Evolutionary conservation across 2,113 vertebrate species (phyloP).

Genomic region (Mobula birostris): DNA sequence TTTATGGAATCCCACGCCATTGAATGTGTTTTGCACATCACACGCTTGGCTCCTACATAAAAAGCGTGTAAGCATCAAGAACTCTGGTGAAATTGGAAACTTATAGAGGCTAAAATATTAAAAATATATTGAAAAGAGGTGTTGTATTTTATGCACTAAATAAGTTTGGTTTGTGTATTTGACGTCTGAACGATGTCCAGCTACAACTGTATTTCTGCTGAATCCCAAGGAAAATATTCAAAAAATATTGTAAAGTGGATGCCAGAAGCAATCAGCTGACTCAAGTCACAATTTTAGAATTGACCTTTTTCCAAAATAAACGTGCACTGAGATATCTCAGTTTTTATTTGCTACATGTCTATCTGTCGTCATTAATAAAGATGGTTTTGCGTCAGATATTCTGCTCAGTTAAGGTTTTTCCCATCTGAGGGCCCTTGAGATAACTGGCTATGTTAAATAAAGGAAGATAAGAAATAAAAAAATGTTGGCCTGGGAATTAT

Average conservation of each 20-base stretch:
- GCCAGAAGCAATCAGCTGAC: neutral
- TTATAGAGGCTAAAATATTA: neutral
- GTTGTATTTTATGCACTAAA: neutral
- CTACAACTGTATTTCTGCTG: neutral
- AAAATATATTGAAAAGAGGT: neutral
- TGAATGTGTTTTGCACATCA: neutral
- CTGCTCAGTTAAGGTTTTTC: neutral
- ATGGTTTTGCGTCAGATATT: neutral
- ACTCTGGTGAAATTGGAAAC: neutral
- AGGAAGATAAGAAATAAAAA: neutral
- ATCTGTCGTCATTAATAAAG: neutral
- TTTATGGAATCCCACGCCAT: neutral
- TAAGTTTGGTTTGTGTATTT: neutral
- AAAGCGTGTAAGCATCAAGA: neutral
- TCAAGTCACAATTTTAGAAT: neutral
- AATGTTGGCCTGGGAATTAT: neutral
- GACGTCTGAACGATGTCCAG: neutral
- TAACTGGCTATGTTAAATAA: neutral
- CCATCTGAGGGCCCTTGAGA: neutral
- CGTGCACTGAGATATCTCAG: neutral
- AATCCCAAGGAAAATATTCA: neutral
- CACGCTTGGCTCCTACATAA: neutral
- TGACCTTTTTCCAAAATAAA: neutral
- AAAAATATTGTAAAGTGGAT: neutral
- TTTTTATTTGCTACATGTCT: neutral